Evolutionary conservation across 2,888 invertebrate genomes (phyloP).

Genomic region (Chalcosyrphus nemorum): DNA sequence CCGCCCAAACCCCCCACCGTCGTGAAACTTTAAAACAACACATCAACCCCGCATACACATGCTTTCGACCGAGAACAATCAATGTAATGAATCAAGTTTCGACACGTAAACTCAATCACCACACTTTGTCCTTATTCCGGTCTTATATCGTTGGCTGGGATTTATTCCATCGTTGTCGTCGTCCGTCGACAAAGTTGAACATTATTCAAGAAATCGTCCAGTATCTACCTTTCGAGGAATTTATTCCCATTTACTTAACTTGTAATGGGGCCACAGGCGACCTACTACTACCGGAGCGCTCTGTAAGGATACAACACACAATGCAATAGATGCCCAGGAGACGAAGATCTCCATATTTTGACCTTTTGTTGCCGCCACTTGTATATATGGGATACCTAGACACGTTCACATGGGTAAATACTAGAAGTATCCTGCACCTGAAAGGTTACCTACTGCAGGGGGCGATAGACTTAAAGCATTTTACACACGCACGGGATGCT

Average conservation of each 20-base stretch:
- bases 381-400: constrained; percentile 28
- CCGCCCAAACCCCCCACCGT: not conserved
- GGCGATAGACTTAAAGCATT: constrained; percentile 23
- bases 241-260: constrained; percentile 55
- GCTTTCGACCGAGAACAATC: constrained; percentile 11
- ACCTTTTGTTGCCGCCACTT: constrained; percentile 49
- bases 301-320: not conserved
- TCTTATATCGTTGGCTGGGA: constrained; percentile 27
- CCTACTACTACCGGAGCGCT: not conserved
- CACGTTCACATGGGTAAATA: not conserved
- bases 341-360: constrained; percentile 51
- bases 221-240: constrained; percentile 47
- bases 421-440: constrained; percentile 10
- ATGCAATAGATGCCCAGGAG: constrained; percentile 25
- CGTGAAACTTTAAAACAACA: constrained; percentile 43
- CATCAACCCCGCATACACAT: constrained; percentile 9
- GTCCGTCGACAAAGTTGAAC: not conserved
- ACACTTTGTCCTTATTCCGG: constrained; percentile 1
- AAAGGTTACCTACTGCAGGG: constrained; percentile 31
- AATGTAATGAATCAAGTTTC: constrained; percentile 60
- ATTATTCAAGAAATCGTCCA: constrained; percentile 32
- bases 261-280: constrained; percentile 27
- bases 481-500: constrained; percentile 24
- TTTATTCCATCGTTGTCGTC: constrained; percentile 31
- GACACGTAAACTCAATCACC: constrained; percentile 38